Conservation (phyloP, 2,113 vertebrate species). For the Struthidea cinerea region DNA sequence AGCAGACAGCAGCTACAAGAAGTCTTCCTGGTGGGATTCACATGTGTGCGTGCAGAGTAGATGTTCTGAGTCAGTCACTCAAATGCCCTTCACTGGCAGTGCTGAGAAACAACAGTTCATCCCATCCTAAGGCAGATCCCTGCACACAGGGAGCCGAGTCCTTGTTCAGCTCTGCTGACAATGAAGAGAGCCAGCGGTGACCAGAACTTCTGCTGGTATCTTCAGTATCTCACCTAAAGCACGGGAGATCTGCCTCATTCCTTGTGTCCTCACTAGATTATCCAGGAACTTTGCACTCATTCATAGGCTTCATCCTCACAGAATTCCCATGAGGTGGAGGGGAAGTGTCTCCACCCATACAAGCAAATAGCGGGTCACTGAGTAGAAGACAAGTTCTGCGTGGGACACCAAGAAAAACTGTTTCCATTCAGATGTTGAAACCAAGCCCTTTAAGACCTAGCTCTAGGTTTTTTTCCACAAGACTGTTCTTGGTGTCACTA, state of each 20-base stretch:
- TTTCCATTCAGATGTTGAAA: background rate
- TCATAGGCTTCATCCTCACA: background rate
- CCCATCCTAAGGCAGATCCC: background rate
- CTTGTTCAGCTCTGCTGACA: background rate
- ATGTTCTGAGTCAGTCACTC: background rate
- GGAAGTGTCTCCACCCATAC: background rate
- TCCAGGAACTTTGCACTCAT: background rate
- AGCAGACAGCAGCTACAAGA: background rate
- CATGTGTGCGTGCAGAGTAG: background rate
- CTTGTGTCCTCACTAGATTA: background rate
- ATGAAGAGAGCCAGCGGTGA: background rate
- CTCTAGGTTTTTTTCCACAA: background rate
- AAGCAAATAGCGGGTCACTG: background rate
- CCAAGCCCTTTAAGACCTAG: background rate
- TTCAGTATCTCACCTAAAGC: background rate
- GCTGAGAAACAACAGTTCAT: background rate
- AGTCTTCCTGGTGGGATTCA: background rate
- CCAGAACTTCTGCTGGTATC: background rate
- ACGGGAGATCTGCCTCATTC: background rate
- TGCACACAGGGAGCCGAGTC: fast-evolving
- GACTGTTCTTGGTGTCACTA: background rate
- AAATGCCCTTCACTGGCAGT: background rate
- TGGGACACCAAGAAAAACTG: background rate
- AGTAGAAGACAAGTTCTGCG: background rate
- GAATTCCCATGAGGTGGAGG: background rate